A percentile compares a stretch with the other conserved stretches of the same genome.
phyloP scores from a whole-genome alignment of 1,140 invertebrate species.

The Drosophila persimilis region DNA sequence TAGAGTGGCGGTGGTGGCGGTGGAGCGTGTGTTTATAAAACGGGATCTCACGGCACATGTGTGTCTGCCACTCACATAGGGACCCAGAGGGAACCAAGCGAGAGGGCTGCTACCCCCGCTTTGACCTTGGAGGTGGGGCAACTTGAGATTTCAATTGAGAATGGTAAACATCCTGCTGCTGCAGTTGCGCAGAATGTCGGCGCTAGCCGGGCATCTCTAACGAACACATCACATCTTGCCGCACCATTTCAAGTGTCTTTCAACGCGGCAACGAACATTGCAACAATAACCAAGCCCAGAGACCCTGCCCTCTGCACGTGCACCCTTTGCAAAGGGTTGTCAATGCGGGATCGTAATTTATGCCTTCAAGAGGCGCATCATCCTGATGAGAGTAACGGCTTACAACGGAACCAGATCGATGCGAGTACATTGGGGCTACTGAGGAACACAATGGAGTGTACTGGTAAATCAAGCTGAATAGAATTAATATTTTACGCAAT shows the following conservation, averaged over 20 bases:
- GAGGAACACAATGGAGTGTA: no score
- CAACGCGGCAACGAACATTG: constrained; percentile 22
- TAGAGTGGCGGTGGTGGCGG: constrained; percentile 10
- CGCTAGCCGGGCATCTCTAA: constrained; percentile 39
- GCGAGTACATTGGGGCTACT: no score
- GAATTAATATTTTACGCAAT: no score
- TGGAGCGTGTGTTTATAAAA: constrained; percentile 47
- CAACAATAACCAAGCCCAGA: not conserved
- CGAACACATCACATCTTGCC: constrained; percentile 12
- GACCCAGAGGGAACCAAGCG: not conserved
- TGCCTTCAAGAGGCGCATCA: not conserved
- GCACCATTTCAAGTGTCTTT: constrained; percentile 62
- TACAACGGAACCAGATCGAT: no score
- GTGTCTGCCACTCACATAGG: not conserved
- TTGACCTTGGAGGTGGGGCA: not conserved
- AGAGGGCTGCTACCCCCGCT: constrained; percentile 40
- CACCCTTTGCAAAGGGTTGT: constrained; percentile 7
- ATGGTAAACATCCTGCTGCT: constrained; percentile 77
- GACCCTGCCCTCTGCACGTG: constrained; percentile 2
- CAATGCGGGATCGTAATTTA: constrained; percentile 4
- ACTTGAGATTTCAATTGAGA: constrained; percentile 58
- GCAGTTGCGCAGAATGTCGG: constrained; percentile 29
- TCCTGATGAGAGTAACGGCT: not conserved
- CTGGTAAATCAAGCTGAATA: no score
- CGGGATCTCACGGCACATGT: constrained; percentile 13